Evolutionary conservation across 1,140 invertebrate species (phyloP).

Genomic region (Scaptomyza pallida): DNA sequence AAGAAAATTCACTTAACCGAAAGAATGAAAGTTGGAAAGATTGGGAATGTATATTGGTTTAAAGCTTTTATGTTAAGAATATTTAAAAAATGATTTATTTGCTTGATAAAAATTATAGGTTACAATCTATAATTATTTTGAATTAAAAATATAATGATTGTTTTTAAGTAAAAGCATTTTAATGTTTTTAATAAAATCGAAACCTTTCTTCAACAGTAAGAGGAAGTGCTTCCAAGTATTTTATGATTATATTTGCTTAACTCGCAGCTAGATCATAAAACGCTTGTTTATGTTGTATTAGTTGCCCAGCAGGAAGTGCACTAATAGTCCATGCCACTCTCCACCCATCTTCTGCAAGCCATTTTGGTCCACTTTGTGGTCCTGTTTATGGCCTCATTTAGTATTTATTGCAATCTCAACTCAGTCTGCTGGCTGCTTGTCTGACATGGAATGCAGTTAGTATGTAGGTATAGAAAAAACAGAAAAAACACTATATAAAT

Average conservation of each 20-base stretch:
- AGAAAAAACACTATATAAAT: slow-evolving; percentile 57
- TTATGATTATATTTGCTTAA: not conserved
- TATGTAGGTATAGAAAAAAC: slow-evolving; percentile 13
- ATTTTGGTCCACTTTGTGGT: slow-evolving; percentile 17
- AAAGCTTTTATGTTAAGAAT: too few species aligned
- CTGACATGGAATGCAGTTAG: slow-evolving; percentile 31
- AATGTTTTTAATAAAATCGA: too few species aligned
- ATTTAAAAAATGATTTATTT: too few species aligned
- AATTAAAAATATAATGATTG: too few species aligned
- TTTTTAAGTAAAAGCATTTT: too few species aligned
- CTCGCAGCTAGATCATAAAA: not conserved
- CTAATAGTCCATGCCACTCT: not conserved
- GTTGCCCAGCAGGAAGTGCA: not conserved
- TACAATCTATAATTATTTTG: too few species aligned
- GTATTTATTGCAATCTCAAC: not conserved
- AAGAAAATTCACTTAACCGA: not conserved
- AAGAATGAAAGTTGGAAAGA: too few species aligned
- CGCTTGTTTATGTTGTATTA: not conserved
- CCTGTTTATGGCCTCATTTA: slow-evolving; percentile 20
- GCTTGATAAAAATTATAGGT: too few species aligned
- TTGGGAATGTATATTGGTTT: too few species aligned
- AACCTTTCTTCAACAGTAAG: too few species aligned
- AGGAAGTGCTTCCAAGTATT: too few species aligned
- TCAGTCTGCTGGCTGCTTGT: not conserved
- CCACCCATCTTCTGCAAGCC: not conserved